Conservation (phyloP, 1,140 invertebrate species). For the Brachionus rubens region DNA sequence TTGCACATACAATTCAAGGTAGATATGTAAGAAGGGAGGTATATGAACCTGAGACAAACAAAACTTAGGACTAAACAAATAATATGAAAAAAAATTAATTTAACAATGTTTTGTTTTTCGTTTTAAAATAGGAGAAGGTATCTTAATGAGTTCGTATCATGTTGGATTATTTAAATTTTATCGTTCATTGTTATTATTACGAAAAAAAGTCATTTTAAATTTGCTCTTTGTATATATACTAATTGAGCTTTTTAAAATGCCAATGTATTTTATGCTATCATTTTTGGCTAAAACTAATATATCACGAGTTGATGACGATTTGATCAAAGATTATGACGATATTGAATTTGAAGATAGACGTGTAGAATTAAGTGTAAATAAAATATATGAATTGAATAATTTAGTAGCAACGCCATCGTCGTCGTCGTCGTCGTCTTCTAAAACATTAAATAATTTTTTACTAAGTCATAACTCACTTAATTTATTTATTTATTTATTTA, state of each 20-base stretch:
- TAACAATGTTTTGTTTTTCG: not conserved
- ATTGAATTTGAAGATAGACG: not conserved
- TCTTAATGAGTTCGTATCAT: constrained; percentile 23
- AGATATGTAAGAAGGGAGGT: too few relatives aligned
- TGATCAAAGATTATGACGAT: constrained; percentile 26
- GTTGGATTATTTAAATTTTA: constrained; percentile 18
- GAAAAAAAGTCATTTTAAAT: constrained; percentile 24
- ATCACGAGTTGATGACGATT: not conserved
- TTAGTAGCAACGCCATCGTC: not conserved
- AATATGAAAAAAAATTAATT: too few relatives aligned
- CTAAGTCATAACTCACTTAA: too few relatives aligned
- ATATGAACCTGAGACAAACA: too few relatives aligned
- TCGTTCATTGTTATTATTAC: not conserved
- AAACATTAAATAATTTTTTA: not conserved
- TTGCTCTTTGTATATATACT: constrained; percentile 27
- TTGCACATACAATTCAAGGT: too few relatives aligned
- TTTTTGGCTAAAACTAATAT: constrained; percentile 19
- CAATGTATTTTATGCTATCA: constrained; percentile 29
- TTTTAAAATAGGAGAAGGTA: not conserved
- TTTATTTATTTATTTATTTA: too few relatives aligned
- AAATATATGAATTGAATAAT: constrained; percentile 25
- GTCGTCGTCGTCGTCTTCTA: not conserved
- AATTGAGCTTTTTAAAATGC: constrained; percentile 34
- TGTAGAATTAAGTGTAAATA: constrained; percentile 18
- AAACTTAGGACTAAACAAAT: too few relatives aligned